These are phyloP conservation scores for Corbicula japonica DNA, from an alignment of 2,888 invertebrate genomes.

Conservation along the genomic window DNA sequence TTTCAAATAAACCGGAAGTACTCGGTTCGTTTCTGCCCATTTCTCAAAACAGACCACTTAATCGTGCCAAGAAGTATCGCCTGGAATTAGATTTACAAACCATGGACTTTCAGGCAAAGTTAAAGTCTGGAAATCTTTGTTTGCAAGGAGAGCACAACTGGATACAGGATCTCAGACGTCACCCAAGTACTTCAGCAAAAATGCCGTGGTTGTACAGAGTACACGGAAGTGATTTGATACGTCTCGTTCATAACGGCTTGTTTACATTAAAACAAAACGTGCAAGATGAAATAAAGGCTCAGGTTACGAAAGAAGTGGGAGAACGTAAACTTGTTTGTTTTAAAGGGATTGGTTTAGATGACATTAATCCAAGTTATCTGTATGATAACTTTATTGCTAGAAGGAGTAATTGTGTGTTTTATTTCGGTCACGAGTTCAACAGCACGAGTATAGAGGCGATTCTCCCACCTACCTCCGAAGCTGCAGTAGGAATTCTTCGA, in stretches of 20 bases:
- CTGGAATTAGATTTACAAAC: too few relatives aligned
- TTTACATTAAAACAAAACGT: slow-evolving; percentile 3
- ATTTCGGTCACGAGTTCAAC: slow-evolving; percentile 2
- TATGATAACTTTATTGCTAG: not conserved
- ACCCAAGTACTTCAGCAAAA: not conserved
- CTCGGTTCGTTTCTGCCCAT: too few relatives aligned
- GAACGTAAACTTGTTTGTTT: slow-evolving; percentile 10
- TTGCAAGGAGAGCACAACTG: slow-evolving; percentile 22
- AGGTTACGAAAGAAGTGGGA: not conserved
- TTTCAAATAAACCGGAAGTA: too few relatives aligned
- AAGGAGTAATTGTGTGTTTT: not conserved
- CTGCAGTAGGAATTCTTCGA: slow-evolving; percentile 21
- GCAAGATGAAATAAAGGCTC: not conserved
- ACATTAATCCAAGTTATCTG: not conserved
- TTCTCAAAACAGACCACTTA: too few relatives aligned
- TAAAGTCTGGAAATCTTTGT: too few relatives aligned
- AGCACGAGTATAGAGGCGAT: not conserved
- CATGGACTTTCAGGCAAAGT: too few relatives aligned
- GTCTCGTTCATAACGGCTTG: slow-evolving; percentile 14
- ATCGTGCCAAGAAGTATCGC: too few relatives aligned
- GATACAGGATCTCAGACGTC: slow-evolving; percentile 15
- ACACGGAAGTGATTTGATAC: slow-evolving; percentile 14
- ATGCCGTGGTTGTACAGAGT: slow-evolving; percentile 18
- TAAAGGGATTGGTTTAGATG: not conserved
- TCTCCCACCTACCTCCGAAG: too few relatives aligned